Base-by-base conservation (phyloP, 1,140 invertebrate species). In the Pogonognathellus flavescens region DNA sequence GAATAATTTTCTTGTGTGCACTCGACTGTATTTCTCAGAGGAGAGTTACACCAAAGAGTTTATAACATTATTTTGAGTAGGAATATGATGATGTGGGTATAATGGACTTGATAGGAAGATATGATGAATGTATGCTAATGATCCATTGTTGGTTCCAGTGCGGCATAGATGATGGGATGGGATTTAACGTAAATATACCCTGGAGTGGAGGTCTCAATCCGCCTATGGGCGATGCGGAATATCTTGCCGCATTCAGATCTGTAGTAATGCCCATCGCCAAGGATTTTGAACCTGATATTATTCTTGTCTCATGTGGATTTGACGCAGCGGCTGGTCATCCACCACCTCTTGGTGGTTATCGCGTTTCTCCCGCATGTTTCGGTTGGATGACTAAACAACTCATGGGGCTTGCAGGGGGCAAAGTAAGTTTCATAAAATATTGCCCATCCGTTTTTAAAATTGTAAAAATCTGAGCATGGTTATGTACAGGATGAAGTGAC, bases 231-330 rank as follows among this genome's bases (percentile, higher is more conserved):
- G 98, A 99, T 92, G 97, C 98, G 7, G 98, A 99, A 91, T 99
- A 99, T 91, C 92, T 99, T 87, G 97, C 98, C 84, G 98, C 98
- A 85, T 99, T 99, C 92, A 93, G 98, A 87, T 94, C 95, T 70
- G 91, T 99, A 89, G 95, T 99, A 16, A 95, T 98, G 94, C 97
- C 97, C 13, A 96, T 98, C 87, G 96, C 97, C 50, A 94, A 94
- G 90, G 93, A 97, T 90, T 99, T 97, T 91, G 93, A 95, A 89
- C 98, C 98, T 2, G 97, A 99, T 90, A 94, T 99, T 88, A 94
- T 99, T 49, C 92, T 99, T 31, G 98, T 99, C 25, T 99, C 98
- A 3, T 96, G 97, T 85, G 98, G 98, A 41, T 99, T 99, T 91
- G 98, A 99, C 92, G 98, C 97, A 5, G 97, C 98, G 10, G 92